These are phyloP conservation scores for Dryobates pubescens DNA, from an alignment of 2,797 vertebrate genomes.

Conservation along the genomic window DNA sequence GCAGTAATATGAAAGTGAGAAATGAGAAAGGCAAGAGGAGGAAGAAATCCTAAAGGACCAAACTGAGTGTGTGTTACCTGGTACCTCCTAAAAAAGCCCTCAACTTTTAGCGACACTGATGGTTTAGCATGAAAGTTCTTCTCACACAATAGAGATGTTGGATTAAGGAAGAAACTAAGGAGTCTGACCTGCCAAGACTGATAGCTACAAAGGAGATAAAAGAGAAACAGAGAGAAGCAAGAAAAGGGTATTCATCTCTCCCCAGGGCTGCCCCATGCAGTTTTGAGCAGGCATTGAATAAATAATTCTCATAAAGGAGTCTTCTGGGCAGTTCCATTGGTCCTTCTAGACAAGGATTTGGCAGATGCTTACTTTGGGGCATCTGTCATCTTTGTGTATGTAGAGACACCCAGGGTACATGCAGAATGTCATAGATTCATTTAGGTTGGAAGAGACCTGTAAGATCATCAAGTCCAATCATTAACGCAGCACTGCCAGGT, in stretches of 20 bases:
- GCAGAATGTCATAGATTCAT: too few species aligned
- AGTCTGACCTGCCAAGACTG: background rate
- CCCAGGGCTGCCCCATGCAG: background rate
- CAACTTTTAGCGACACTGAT: background rate
- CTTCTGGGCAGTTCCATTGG: background rate
- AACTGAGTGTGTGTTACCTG: background rate
- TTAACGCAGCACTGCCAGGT: too few species aligned
- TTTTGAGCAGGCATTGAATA: background rate
- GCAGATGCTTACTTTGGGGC: background rate
- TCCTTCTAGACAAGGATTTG: background rate
- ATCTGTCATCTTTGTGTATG: background rate
- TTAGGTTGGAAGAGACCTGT: too few species aligned
- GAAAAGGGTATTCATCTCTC: background rate
- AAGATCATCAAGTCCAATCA: too few species aligned
- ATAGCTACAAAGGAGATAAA: background rate
- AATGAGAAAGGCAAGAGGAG: background rate
- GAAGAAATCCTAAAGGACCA: background rate
- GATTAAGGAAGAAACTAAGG: background rate
- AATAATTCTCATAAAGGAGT: background rate
- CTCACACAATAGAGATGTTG: background rate
- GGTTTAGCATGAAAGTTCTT: background rate
- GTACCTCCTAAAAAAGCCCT: rapidly evolving
- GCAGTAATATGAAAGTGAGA: background rate
- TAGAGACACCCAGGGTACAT: background rate
- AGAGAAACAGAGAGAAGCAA: background rate